Evolutionary conservation across 2,888 invertebrate genomes (phyloP).

Genomic region (Cosmia trapezina): DNA sequence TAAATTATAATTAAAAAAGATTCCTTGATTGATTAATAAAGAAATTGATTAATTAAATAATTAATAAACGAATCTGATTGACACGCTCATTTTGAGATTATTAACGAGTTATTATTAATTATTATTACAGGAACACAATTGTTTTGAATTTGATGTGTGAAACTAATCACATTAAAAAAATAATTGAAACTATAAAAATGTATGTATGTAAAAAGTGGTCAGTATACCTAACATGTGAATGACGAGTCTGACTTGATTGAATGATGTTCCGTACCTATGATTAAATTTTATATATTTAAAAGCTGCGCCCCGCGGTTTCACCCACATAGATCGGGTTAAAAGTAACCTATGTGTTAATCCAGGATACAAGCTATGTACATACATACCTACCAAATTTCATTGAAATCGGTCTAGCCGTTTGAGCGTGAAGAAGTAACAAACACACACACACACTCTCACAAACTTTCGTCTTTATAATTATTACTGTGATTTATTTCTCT

Average conservation of each 20-base stretch:
- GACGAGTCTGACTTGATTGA: not conserved
- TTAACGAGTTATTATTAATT: slow-evolving; percentile 30
- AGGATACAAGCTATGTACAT: too few species aligned
- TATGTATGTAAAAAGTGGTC: slow-evolving; percentile 12
- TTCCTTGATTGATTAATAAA: slow-evolving; percentile 31
- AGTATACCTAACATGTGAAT: not conserved
- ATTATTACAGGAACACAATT: slow-evolving; percentile 22
- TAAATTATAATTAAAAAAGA: slow-evolving; percentile 31
- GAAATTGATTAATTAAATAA: slow-evolving; percentile 37
- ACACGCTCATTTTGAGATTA: slow-evolving; percentile 44
- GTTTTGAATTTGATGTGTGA: slow-evolving; percentile 48
- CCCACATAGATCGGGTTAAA: too few species aligned
- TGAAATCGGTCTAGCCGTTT: too few species aligned
- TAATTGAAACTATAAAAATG: slow-evolving; percentile 48
- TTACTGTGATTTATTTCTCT: not conserved
- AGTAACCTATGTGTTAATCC: too few species aligned
- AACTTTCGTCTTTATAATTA: too few species aligned
- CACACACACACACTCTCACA: too few species aligned
- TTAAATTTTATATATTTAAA: not conserved
- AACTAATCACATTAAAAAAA: slow-evolving; percentile 42
- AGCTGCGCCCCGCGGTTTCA: too few species aligned
- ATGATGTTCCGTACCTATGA: slow-evolving; percentile 34
- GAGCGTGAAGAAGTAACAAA: too few species aligned
- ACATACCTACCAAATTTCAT: too few species aligned
- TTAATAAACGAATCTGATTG: slow-evolving; percentile 33